Evolutionary conservation across 2,113 vertebrate species (phyloP).

Genomic region (Mesocricetus auratus): DNA sequence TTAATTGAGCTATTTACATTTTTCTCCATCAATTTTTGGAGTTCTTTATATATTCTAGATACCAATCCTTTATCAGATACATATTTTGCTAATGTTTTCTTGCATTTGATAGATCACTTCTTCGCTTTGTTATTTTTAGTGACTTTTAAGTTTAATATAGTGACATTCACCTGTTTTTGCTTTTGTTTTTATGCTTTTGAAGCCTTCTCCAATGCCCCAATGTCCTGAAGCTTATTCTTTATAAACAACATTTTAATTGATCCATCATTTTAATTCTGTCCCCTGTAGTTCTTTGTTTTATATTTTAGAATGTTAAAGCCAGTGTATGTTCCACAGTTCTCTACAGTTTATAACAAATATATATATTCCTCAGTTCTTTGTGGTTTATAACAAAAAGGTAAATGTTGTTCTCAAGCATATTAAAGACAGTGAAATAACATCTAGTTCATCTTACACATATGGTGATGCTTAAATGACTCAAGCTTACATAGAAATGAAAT

Average conservation of each 20-base stretch:
- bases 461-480: not conserved
- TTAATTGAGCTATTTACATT: not conserved
- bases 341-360: not conserved
- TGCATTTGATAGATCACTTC: not conserved
- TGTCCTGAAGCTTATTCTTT: not conserved
- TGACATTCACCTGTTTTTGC: not conserved
- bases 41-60: not conserved
- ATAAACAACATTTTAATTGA: slow-evolving; percentile 33
- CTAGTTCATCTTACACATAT: not conserved
- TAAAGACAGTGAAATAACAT: not conserved
- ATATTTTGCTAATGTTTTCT: not conserved
- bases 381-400: not conserved
- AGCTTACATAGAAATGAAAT: not conserved
- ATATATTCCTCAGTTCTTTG: not conserved
- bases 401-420: not conserved
- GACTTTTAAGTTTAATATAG: not conserved
- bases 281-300: not conserved
- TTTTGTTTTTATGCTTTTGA: not conserved
- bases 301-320: slow-evolving; percentile 22
- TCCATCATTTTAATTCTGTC: not conserved
- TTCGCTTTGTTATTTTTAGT: not conserved
- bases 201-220: not conserved
- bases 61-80: not conserved
- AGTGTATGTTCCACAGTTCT: not conserved
- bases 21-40: not conserved